Percentiles rank a stretch among this genome's conserved stretches.
phyloP scores from a whole-genome alignment of 2,888 invertebrate genomes.

The Flexamia atlantica region DNA sequence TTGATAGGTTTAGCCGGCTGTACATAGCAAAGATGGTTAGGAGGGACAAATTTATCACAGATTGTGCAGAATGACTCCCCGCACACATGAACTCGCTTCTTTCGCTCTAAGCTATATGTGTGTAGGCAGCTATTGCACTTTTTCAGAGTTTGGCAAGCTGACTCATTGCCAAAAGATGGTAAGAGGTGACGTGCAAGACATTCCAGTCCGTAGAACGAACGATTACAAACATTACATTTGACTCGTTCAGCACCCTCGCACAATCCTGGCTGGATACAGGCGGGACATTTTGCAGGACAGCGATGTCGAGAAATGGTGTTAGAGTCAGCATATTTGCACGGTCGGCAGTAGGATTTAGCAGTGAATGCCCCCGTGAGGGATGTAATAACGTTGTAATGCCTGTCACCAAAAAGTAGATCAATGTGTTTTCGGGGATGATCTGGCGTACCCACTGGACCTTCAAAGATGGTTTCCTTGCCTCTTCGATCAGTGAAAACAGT shows the following conservation, averaged over 20 bases:
- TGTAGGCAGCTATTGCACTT: slow-evolving; percentile 12
- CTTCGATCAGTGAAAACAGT: slow-evolving; percentile 9
- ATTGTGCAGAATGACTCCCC: slow-evolving; percentile 14
- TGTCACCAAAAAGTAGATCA: slow-evolving; percentile 34
- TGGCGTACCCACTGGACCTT: slow-evolving; percentile 7
- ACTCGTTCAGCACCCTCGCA: neutral
- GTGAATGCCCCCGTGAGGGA: slow-evolving; percentile 37
- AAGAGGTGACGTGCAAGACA: slow-evolving; percentile 2
- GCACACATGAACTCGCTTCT: slow-evolving; percentile 1
- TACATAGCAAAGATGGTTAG: slow-evolving; percentile 8
- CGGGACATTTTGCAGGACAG: slow-evolving; percentile 25
- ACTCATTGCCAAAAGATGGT: neutral
- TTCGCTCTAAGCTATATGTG: neutral
- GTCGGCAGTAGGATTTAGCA: neutral
- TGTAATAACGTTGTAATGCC: slow-evolving; percentile 32
- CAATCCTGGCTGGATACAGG: neutral
- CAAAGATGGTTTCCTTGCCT: slow-evolving; percentile 31
- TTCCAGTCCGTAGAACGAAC: slow-evolving; percentile 19
- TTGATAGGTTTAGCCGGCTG: neutral
- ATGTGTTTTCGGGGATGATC: slow-evolving; percentile 8
- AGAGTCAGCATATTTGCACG: slow-evolving; percentile 26
- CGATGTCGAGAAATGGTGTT: slow-evolving; percentile 6
- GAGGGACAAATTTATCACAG: neutral
- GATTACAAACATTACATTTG: slow-evolving; percentile 16
- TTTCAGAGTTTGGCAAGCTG: neutral